Conservation (phyloP, 2,113 vertebrate species). For the Serilophus lunatus region DNA sequence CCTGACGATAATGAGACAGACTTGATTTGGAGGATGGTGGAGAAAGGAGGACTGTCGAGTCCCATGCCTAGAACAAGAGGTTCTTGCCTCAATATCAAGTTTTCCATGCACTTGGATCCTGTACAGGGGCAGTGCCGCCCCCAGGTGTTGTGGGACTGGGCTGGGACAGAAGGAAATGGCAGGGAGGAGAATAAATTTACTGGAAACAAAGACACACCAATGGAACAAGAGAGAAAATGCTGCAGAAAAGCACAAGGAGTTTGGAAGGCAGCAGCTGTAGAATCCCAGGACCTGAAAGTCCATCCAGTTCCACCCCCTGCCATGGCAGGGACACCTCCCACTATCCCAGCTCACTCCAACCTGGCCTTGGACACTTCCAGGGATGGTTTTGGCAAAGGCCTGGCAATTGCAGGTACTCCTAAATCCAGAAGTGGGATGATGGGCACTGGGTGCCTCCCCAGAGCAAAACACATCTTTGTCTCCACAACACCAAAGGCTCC, state of each 20-base stretch:
- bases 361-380: neutral
- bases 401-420: neutral
- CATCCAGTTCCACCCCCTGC: neutral
- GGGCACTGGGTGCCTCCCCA: neutral
- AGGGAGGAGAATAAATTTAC: neutral
- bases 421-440: neutral
- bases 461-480: rapidly evolving
- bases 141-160: rapidly evolving
- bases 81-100: rapidly evolving
- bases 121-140: neutral
- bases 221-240: neutral
- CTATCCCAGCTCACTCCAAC: neutral
- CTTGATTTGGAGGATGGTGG: neutral
- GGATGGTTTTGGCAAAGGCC: neutral
- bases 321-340: neutral
- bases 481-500: rapidly evolving
- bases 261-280: rapidly evolving
- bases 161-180: neutral
- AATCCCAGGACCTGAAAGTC: neutral
- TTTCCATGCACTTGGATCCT: neutral
- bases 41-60: rapidly evolving
- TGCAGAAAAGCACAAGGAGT: neutral
- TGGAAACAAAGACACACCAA: neutral
- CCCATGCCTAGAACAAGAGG: neutral
- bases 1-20: neutral